Evolutionary conservation across 2,113 vertebrate species (phyloP).

Genomic region (Hyperoodon ampullatus): DNA sequence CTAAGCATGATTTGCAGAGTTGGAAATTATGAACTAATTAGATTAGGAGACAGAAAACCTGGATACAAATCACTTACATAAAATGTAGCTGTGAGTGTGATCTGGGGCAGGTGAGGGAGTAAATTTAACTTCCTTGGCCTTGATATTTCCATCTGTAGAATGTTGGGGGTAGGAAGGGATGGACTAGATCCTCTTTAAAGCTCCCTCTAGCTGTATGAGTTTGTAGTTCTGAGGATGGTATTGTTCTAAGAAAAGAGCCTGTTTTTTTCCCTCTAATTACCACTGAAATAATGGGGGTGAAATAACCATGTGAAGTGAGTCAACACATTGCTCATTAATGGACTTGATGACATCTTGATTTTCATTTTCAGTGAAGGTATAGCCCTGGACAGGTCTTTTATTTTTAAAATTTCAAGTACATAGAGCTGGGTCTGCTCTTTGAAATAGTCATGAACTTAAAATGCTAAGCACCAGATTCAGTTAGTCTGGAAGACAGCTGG

Average conservation of each 20-base stretch:
- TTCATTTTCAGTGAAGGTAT: neutral
- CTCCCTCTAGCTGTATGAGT: neutral
- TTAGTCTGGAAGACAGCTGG: slow-evolving; percentile 6
- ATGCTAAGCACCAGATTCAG: neutral
- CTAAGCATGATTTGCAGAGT: slow-evolving; percentile 28
- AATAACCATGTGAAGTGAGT: neutral
- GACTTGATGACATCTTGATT: slow-evolving; percentile 13
- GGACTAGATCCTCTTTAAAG: neutral
- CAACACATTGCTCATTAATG: slow-evolving; percentile 23
- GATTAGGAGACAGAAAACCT: neutral
- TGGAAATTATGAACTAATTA: slow-evolving; percentile 37
- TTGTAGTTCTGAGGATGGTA: neutral
- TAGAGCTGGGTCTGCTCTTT: neutral
- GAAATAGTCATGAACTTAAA: slow-evolving; percentile 30
- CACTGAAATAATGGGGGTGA: neutral
- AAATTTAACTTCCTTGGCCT: neutral
- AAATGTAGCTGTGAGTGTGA: neutral
- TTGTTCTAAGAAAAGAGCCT: neutral
- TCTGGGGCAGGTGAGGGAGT: neutral
- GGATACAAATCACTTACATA: neutral
- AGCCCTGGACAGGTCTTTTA: neutral
- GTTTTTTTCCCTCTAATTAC: slow-evolving; percentile 22
- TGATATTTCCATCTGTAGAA: slow-evolving; percentile 21
- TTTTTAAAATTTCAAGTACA: neutral
- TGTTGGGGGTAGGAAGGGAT: neutral